Conservation (phyloP, 2,888 invertebrate species). For the Dicyrtomina minuta region DNA sequence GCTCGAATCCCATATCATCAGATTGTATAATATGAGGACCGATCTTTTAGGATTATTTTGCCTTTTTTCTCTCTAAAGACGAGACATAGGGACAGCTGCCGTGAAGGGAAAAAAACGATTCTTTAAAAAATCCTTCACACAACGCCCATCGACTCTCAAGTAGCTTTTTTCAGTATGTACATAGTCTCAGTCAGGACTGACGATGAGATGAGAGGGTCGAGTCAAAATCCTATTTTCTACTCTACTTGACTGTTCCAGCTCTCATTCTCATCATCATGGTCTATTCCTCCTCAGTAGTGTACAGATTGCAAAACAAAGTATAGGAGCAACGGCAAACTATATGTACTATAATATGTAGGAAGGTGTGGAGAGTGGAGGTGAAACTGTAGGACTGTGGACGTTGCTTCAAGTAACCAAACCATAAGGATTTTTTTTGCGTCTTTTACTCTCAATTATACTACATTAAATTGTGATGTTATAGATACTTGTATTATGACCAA, state of each 20-base stretch:
- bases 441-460: no score
- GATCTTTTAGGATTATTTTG: constrained; percentile 35
- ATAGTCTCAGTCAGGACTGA: not conserved
- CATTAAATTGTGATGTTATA: no score
- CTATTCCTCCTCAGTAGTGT: no score
- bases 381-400: no score
- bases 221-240: constrained; percentile 1
- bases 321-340: no score
- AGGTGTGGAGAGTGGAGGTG: no score
- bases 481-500: no score
- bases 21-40: constrained; percentile 37
- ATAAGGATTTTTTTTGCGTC: no score
- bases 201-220: not conserved
- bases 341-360: no score
- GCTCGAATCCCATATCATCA: constrained; percentile 46
- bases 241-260: no score
- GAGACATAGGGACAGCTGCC: constrained; percentile 40
- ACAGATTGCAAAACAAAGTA: not conserved
- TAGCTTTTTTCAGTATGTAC: constrained; percentile 20
- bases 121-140: constrained; percentile 34
- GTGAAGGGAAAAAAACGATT: constrained; percentile 32
- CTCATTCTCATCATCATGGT: no score
- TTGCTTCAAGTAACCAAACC: no score
- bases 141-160: constrained; percentile 43
- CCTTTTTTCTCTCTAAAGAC: constrained; percentile 24